A percentile compares a stretch with the other conserved stretches of the same genome.
phyloP scores from a whole-genome alignment of 1,140 invertebrate genomes.

The silkworm (Bombyx mori) region ASM3026992v2 NC_085120.1:9328501-9329000 shows the following conservation, averaged over 20 bases:
- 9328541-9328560: constrained; percentile 82
- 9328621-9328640: constrained; percentile 91
- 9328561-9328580: constrained; percentile 85
- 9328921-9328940: too few relatives aligned
- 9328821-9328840: too few relatives aligned
- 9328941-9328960: too few relatives aligned
- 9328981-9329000: too few relatives aligned
- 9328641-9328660: constrained; percentile 81
- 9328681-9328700: neutral
- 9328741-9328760: neutral
- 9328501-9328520: constrained; percentile 84
- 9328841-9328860: too few relatives aligned
- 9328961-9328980: too few relatives aligned
- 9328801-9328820: too few relatives aligned
- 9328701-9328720: neutral
- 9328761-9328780: neutral
- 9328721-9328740: neutral
- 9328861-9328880: too few relatives aligned
- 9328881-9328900: neutral
- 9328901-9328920: neutral
- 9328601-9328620: constrained; percentile 95
- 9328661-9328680: neutral
- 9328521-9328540: constrained; percentile 82
- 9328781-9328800: too few relatives aligned
- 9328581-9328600: constrained; percentile 94